phyloP scores from a whole-genome alignment of 1,140 invertebrate species.

The Drosophila novamexicana region DNA sequence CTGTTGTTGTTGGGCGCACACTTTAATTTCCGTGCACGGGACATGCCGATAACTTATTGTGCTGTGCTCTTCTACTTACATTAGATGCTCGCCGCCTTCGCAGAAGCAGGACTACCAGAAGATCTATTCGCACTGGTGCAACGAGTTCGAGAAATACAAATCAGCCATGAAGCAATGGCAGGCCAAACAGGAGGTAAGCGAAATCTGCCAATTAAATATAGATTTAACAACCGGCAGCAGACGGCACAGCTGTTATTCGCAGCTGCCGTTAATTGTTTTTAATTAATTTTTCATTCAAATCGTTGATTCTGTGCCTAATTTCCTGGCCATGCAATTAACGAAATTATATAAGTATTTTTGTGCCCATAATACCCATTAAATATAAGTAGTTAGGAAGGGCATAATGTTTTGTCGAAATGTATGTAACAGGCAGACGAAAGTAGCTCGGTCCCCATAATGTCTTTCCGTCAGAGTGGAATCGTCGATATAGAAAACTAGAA shows the following conservation, averaged over 20 bases:
- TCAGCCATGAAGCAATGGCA: conserved; percentile 91
- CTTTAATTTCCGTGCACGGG: conserved; percentile 36
- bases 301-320: conserved; percentile 54
- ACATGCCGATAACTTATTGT: conserved; percentile 57
- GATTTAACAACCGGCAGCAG: conserved; percentile 34
- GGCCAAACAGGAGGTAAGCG: conserved; percentile 89
- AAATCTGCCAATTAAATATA: conserved; percentile 50
- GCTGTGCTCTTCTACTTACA: conserved; percentile 17
- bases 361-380: too few species aligned
- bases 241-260: too few species aligned
- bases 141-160: conserved; percentile 93
- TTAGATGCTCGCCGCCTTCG: conserved; percentile 88
- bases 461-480: too few species aligned
- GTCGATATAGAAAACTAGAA: too few species aligned
- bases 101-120: conserved; percentile 90
- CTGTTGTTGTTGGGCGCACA: background rate
- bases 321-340: conserved; percentile 67
- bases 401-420: too few species aligned
- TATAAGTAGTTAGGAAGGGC: too few species aligned
- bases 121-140: conserved; percentile 92
- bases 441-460: too few species aligned
- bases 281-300: conserved; percentile 77
- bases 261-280: conserved; percentile 73
- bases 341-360: conserved; percentile 32
- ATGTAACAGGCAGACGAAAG: too few species aligned